Evolutionary conservation across 2,113 vertebrate genomes (phyloP).

Genomic region (Sminthopsis crassicaudata): DNA sequence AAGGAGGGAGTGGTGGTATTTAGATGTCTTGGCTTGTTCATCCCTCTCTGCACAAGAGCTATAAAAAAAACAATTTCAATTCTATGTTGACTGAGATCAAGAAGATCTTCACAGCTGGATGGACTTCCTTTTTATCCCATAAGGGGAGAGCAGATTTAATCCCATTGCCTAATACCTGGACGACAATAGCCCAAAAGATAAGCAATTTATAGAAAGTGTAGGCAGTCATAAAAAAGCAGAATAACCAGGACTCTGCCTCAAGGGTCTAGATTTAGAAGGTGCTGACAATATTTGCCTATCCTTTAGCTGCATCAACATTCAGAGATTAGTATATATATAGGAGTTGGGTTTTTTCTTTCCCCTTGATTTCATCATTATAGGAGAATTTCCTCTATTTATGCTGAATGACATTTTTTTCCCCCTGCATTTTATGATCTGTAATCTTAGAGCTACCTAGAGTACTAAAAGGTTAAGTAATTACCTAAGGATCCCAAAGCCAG

Average conservation of each 20-base stretch:
- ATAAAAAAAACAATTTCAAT: slow-evolving; percentile 33
- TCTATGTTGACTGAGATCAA: slow-evolving; percentile 19
- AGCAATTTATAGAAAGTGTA: background rate
- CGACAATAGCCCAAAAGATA: background rate
- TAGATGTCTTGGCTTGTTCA: slow-evolving; percentile 32
- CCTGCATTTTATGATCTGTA: background rate
- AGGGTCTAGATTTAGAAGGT: background rate
- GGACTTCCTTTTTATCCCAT: slow-evolving; percentile 46
- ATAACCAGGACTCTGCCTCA: background rate
- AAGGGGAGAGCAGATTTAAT: background rate
- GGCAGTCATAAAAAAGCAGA: background rate
- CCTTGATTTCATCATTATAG: background rate
- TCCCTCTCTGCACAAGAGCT: background rate
- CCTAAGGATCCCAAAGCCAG: background rate
- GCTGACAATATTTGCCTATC: background rate
- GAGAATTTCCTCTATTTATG: background rate
- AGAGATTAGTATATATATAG: background rate
- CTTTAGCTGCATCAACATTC: background rate
- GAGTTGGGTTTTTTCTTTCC: background rate
- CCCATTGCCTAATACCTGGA: background rate
- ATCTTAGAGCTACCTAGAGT: background rate
- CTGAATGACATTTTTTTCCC: background rate
- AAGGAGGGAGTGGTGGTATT: slow-evolving; percentile 7
- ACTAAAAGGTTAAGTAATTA: background rate
- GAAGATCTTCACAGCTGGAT: background rate